These are phyloP conservation scores for Pluvialis apricaria DNA, from an alignment of 2,113 vertebrate species.

Conservation along the genomic window DNA sequence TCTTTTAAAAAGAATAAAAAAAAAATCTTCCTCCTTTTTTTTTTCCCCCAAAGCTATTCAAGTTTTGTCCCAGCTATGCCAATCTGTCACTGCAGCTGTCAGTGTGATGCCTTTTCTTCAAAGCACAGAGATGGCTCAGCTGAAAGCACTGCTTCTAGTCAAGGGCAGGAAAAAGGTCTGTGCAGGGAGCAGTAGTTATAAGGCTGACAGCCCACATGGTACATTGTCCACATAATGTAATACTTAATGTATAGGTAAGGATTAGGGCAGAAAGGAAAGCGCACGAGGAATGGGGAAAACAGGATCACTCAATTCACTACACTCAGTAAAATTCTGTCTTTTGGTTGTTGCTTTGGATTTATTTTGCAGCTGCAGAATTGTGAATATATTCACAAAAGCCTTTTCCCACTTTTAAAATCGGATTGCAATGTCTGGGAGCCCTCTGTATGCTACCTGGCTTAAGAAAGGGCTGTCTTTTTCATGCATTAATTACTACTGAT, in stretches of 20 bases:
- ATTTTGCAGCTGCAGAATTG: neutral
- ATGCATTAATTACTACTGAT: neutral
- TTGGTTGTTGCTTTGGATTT: neutral
- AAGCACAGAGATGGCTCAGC: neutral
- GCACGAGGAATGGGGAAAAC: neutral
- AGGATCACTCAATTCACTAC: neutral
- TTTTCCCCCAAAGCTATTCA: neutral
- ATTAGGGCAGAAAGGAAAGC: neutral
- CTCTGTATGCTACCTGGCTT: neutral
- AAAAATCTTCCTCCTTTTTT: neutral
- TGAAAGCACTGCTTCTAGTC: neutral
- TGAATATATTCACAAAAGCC: neutral
- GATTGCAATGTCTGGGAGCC: neutral
- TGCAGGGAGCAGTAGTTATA: neutral
- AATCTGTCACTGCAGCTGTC: slow-evolving; percentile 52
- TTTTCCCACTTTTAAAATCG: neutral
- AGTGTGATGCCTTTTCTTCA: slow-evolving; percentile 18
- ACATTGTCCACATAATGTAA: neutral
- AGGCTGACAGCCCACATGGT: neutral
- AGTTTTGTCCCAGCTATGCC: slow-evolving; percentile 13
- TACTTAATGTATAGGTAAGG: neutral
- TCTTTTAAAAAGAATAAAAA: neutral
- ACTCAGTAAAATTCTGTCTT: neutral
- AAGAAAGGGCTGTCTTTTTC: neutral
- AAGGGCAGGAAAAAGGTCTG: neutral